Evolutionary conservation across 2,797 vertebrate genomes (phyloP), one percentile per base, ranked within the genome.

Genomic region (Argentina silus): DNA sequence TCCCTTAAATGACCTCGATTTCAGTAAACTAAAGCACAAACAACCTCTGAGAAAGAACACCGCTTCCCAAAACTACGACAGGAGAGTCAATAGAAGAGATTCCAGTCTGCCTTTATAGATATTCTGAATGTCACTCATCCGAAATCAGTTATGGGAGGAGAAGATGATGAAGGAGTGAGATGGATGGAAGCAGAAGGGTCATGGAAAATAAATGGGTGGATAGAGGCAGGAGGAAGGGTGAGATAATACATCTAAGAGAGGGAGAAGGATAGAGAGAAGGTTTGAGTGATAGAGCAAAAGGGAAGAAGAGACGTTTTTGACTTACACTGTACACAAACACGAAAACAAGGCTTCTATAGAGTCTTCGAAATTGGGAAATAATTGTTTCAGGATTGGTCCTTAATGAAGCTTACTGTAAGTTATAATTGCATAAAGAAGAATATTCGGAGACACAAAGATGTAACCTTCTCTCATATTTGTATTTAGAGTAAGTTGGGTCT

Each of bases 1-100:
- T 59, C 71, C 71, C 63, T 73, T 47, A 73, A 45, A 57, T 73
- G 53, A 73, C 71, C 71, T 73, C 50, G 51, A 50, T 17, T 56
- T 53, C 56, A 23, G 50, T 65, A 45, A 66, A 65, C 51, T 45
- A 3, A 27, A 61, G 60, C 14, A 5, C 15, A 19, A 48, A 14
- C 12, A 47, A 67, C 11, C 60, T 43, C 27, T 36, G 47, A 27
- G 19, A 21, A n/a, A 11, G 43, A 21, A 44, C 10, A 10, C 44
- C 19, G 44, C 65, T 36, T 51, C 65, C 65, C 47, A n/a, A 17
- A 51, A 67, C 23, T 27, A 27, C 21, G 27, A 36, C 48, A 15
- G 9, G 11, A 63, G 7, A 9, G 11, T 65, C 44, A 65, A 65
- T 65, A 48, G 17, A 10, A 23, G n/a, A 42, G 60, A 43, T 62